These are phyloP conservation scores for Hetaerina titia DNA, from an alignment of 2,888 invertebrate species.

Conservation along the genomic window DNA sequence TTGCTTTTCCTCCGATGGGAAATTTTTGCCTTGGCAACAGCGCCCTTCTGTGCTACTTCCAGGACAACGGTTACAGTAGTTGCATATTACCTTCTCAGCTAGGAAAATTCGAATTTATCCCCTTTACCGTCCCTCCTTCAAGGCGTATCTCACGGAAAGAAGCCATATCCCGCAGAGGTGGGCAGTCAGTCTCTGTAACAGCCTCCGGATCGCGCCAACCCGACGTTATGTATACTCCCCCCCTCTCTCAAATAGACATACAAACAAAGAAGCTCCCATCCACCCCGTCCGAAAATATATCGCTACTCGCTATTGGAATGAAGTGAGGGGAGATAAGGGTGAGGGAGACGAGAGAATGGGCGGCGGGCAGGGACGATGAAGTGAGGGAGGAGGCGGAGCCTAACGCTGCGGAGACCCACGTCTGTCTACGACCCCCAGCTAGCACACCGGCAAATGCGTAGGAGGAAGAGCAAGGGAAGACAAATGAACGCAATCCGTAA, in stretches of 20 bases:
- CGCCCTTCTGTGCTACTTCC: not conserved
- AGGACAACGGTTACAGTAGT: not conserved
- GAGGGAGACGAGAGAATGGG: not conserved
- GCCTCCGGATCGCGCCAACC: not conserved
- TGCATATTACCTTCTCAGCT: not conserved
- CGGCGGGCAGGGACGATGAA: not conserved
- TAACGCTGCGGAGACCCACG: not conserved
- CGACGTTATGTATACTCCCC: not conserved
- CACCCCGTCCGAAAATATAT: not conserved
- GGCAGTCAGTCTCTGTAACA: not conserved
- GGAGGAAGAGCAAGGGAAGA: not conserved
- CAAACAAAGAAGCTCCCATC: not conserved
- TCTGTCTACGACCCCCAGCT: not conserved
- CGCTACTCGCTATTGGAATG: not conserved
- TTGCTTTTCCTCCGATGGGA: not conserved
- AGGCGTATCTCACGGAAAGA: not conserved
- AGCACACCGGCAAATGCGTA: not conserved
- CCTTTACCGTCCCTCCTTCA: not conserved
- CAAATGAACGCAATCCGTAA: slow-evolving; percentile 4
- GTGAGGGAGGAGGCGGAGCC: not conserved
- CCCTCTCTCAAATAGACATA: too few species aligned
- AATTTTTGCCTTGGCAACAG: not conserved
- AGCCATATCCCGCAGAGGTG: not conserved
- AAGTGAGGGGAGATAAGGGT: not conserved
- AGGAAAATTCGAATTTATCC: not conserved